A percentile compares a stretch with the other conserved stretches of the same genome.
Evolutionary conservation across 2,888 invertebrate species (phyloP).

Genomic region (Stegophylla sp.): DNA sequence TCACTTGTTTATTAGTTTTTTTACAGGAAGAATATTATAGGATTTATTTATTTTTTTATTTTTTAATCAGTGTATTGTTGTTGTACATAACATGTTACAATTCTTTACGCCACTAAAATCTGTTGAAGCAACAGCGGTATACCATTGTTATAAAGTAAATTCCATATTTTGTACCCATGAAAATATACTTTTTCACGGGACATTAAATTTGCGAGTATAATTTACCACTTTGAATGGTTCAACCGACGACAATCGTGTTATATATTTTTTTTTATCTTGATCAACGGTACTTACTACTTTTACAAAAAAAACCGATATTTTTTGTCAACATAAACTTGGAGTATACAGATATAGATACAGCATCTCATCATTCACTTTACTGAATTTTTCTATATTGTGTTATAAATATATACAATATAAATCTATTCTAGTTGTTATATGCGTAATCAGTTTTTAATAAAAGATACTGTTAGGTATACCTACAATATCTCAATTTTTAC

Average conservation of each 20-base stretch:
- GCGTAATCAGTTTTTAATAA: constrained; percentile 13
- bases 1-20: not conserved
- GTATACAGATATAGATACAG: not conserved
- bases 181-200: constrained; percentile 50
- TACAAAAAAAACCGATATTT: constrained; percentile 25
- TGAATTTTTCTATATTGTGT: not conserved
- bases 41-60: not conserved
- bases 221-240: constrained; percentile 55
- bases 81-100: constrained; percentile 34
- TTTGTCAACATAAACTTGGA: constrained; percentile 21
- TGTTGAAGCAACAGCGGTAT: constrained; percentile 51
- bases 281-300: constrained; percentile 53
- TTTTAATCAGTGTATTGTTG: constrained; percentile 29
- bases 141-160: constrained; percentile 56
- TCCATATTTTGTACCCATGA: constrained; percentile 55
- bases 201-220: constrained; percentile 52
- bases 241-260: constrained; percentile 48
- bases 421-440: not conserved
- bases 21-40: not conserved
- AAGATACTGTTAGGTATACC: not conserved
- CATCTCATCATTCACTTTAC: not conserved
- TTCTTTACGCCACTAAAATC: constrained; percentile 44
- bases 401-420: not conserved
- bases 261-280: constrained; percentile 33
- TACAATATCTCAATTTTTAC: not conserved